phyloP scores from a whole-genome alignment of 2,888 invertebrate species.

The Andrena flavipes region DNA sequence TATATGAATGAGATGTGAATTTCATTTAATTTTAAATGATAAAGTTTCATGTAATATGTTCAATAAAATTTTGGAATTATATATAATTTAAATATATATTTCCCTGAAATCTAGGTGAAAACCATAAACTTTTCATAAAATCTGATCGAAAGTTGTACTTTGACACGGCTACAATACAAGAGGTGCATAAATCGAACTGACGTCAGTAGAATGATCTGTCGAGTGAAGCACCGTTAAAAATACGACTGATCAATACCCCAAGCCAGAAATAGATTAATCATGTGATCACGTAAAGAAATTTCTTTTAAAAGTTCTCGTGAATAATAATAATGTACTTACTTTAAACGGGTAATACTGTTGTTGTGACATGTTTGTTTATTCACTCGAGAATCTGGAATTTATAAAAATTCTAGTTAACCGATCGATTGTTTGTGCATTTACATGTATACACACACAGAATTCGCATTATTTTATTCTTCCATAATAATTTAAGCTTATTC shows the following conservation, averaged over 20 bases:
- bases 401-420: constrained; percentile 15
- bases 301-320: neutral
- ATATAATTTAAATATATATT: too few species aligned
- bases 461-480: neutral
- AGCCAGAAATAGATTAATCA: constrained; percentile 42
- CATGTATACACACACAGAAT: neutral
- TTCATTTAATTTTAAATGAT: too few species aligned
- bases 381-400: constrained; percentile 25
- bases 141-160: too few species aligned
- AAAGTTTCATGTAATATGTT: too few species aligned
- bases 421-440: neutral
- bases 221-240: constrained; percentile 56
- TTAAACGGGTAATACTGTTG: constrained; percentile 95
- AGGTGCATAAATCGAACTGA: constrained; percentile 6
- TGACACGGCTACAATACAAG: neutral
- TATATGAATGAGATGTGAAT: too few species aligned
- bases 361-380: constrained; percentile 88
- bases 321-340: constrained; percentile 86
- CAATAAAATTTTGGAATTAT: too few species aligned
- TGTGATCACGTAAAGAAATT: constrained; percentile 2
- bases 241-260: constrained; percentile 53
- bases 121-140: neutral
- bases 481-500: neutral
- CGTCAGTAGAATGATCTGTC: constrained; percentile 8
- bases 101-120: neutral